Evolutionary conservation across 2,888 invertebrate species (phyloP).

Genomic region (Glyphotaelius pellucidus): DNA sequence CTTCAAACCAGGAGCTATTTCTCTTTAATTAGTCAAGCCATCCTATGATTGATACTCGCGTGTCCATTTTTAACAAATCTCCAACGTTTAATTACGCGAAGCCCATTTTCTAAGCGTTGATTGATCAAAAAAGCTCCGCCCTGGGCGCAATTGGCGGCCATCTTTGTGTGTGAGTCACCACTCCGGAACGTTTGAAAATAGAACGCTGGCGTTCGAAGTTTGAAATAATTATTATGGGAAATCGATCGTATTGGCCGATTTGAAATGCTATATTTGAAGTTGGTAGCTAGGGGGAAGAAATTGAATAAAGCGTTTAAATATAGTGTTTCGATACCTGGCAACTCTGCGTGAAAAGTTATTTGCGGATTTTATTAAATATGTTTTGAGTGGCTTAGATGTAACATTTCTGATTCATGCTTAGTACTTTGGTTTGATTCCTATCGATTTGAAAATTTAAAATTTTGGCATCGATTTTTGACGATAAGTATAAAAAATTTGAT

Average conservation of each 20-base stretch:
- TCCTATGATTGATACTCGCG: conserved; percentile 6
- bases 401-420: not conserved
- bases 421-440: not conserved
- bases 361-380: not conserved
- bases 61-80: conserved; percentile 4
- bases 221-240: conserved; percentile 28
- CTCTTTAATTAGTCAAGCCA: conserved; percentile 13
- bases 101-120: conserved; percentile 20
- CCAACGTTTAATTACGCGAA: not conserved
- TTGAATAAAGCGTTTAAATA: not conserved
- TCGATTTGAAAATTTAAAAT: too few relatives aligned
- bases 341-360: not conserved
- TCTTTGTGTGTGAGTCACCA: not conserved
- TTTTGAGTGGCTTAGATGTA: not conserved
- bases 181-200: conserved; percentile 34
- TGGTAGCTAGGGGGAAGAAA: not conserved
- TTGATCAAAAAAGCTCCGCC: conserved; percentile 17
- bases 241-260: conserved; percentile 40
- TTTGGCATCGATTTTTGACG: too few relatives aligned
- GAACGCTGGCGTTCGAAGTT: conserved; percentile 37
- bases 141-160: not conserved
- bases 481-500: too few relatives aligned
- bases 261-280: not conserved
- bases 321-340: not conserved
- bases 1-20: not conserved